Conservation (phyloP, 1,140 invertebrate genomes). For the Pogonomyrmex californicus region DNA sequence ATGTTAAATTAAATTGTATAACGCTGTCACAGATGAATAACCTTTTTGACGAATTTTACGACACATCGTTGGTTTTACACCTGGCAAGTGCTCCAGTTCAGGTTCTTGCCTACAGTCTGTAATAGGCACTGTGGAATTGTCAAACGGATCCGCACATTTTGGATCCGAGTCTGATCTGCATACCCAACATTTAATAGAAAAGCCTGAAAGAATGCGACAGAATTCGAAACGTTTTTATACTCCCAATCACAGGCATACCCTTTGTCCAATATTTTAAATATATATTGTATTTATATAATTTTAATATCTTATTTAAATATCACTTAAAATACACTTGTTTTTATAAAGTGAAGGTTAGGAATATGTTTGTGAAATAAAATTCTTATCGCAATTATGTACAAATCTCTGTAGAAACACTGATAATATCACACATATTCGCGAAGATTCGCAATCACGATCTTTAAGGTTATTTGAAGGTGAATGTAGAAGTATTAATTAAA, state of each 20-base stretch:
- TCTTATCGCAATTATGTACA: not conserved
- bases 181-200: conserved; percentile 96
- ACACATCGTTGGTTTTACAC: conserved; percentile 94
- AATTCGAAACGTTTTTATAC: not conserved
- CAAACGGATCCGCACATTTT: conserved; percentile 97
- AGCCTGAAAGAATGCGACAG: conserved; percentile 84
- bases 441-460: not conserved
- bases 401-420: not conserved
- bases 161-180: conserved; percentile 96
- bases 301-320: conserved; percentile 2
- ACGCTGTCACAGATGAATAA: conserved; percentile 78
- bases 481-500: not conserved
- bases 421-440: not conserved
- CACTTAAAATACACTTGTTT: not conserved
- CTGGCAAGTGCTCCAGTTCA: conserved; percentile 90
- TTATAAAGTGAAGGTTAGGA: conserved; percentile 39
- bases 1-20: not conserved
- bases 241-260: not conserved
- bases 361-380: not conserved
- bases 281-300: too few relatives aligned
- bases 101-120: conserved; percentile 92
- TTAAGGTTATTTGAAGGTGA: conserved; percentile 38
- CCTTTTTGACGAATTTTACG: conserved; percentile 97
- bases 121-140: conserved; percentile 95
- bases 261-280: not conserved